phyloP scores from a whole-genome alignment of 2,797 vertebrate species.

The Myotis myotis region DNA sequence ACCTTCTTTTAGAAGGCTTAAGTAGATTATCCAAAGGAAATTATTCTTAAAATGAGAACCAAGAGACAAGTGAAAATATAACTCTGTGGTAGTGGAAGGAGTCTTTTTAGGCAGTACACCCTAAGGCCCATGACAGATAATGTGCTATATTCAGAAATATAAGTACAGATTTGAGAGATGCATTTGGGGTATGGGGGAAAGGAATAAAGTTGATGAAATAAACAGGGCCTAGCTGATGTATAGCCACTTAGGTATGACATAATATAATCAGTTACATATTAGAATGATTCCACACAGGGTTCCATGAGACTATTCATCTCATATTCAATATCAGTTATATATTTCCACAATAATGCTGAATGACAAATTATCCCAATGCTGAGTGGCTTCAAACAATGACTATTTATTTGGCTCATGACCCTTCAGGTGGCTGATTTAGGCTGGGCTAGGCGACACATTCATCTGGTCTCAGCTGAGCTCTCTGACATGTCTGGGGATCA shows the following conservation, averaged over 20 bases:
- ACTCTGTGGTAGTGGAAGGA: background rate
- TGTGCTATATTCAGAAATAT: background rate
- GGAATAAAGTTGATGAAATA: background rate
- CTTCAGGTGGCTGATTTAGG: background rate
- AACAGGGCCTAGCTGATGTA: background rate
- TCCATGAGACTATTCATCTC: background rate
- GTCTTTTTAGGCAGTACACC: background rate
- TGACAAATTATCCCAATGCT: background rate
- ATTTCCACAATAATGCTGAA: background rate
- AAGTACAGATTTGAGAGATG: background rate
- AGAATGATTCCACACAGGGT: background rate
- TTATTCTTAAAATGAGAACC: conserved; percentile 13
- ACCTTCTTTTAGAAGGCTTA: background rate
- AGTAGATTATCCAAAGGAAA: background rate
- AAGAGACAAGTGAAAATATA: background rate
- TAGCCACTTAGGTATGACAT: background rate
- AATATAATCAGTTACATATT: background rate
- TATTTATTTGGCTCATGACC: background rate
- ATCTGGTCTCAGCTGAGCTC: background rate
- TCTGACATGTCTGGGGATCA: background rate
- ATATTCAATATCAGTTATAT: background rate
- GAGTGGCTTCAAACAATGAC: background rate
- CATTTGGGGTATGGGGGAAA: background rate
- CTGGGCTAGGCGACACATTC: background rate
- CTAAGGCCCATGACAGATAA: background rate